phyloP scores from a whole-genome alignment of 2,888 invertebrate species.

The Vesta saturnalis region DNA sequence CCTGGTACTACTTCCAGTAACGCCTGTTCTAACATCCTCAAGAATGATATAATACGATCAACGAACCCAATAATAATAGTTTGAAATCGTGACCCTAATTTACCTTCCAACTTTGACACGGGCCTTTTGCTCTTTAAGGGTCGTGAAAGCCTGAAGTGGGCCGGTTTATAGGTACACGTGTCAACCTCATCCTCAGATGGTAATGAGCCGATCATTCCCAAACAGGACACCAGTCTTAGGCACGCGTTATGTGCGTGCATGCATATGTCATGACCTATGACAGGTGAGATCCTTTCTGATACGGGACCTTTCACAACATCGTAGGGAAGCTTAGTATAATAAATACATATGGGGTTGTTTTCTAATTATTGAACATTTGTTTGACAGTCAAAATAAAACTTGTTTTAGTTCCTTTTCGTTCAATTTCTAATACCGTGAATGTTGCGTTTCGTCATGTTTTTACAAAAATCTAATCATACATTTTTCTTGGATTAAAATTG shows the following conservation, averaged over 20 bases:
- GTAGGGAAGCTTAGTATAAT: not conserved
- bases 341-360: no score
- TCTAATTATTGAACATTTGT: no score
- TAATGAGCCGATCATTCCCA: slow-evolving; percentile 36
- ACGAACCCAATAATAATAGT: slow-evolving; percentile 19
- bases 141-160: slow-evolving; percentile 29
- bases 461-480: no score
- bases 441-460: no score
- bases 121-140: slow-evolving; percentile 32
- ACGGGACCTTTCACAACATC: slow-evolving; percentile 31
- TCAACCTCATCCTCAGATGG: slow-evolving; percentile 30
- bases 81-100: slow-evolving; percentile 34
- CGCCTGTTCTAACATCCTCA: not conserved
- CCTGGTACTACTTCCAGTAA: slow-evolving; percentile 14
- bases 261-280: slow-evolving; percentile 27
- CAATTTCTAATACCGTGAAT: no score
- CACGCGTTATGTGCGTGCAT: slow-evolving; percentile 29
- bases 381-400: no score
- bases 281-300: slow-evolving; percentile 34
- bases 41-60: slow-evolving; percentile 10
- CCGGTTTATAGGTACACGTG: slow-evolving; percentile 35
- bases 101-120: slow-evolving; percentile 32
- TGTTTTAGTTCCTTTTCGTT: no score
- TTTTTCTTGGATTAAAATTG: no score
- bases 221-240: slow-evolving; percentile 35